A percentile compares a stretch with the other conserved stretches of the same genome.
These are phyloP conservation scores for Cecidostiba fungosa DNA, from an alignment of 2,888 invertebrate genomes.

Conservation along the genomic window DNA sequence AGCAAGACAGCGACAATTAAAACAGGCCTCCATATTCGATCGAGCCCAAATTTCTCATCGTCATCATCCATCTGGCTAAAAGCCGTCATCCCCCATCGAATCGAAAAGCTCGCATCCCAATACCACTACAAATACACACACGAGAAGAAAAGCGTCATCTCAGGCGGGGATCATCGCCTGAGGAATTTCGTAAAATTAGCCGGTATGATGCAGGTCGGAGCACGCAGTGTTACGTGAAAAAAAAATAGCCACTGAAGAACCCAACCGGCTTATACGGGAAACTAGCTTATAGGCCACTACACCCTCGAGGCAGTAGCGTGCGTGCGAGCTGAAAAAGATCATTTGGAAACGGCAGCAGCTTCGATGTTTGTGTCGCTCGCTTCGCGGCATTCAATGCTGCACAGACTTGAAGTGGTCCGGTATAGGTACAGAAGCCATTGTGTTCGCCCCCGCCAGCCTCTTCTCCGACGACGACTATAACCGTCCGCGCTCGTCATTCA, in stretches of 20 bases:
- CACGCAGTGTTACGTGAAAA: slow-evolving; percentile 37
- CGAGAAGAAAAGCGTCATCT: background rate
- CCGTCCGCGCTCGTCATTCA: slow-evolving; percentile 64
- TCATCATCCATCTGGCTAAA: background rate
- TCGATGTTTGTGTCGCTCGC: slow-evolving; percentile 63
- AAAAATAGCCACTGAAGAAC: slow-evolving; percentile 3
- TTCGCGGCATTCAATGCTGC: slow-evolving; percentile 67
- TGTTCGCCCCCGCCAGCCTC: slow-evolving; percentile 68
- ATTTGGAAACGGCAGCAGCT: slow-evolving; percentile 69
- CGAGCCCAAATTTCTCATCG: slow-evolving; percentile 20
- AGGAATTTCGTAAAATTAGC: slow-evolving; percentile 59
- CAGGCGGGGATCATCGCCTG: slow-evolving; percentile 41
- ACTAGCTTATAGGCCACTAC: background rate
- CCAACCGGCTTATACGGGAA: slow-evolving; percentile 33
- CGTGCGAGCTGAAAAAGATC: slow-evolving; percentile 72
- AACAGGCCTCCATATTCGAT: background rate
- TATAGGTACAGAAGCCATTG: slow-evolving; percentile 53
- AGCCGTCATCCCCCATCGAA: slow-evolving; percentile 17
- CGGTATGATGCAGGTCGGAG: slow-evolving; percentile 52
- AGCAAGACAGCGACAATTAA: background rate
- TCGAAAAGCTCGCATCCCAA: background rate
- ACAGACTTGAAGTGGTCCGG: slow-evolving; percentile 75
- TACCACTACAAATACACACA: background rate
- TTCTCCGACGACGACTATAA: slow-evolving; percentile 67
- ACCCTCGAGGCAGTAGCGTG: background rate